Evolutionary conservation across 2,797 vertebrate species (phyloP).

Genomic region (Clarias fuscus): DNA sequence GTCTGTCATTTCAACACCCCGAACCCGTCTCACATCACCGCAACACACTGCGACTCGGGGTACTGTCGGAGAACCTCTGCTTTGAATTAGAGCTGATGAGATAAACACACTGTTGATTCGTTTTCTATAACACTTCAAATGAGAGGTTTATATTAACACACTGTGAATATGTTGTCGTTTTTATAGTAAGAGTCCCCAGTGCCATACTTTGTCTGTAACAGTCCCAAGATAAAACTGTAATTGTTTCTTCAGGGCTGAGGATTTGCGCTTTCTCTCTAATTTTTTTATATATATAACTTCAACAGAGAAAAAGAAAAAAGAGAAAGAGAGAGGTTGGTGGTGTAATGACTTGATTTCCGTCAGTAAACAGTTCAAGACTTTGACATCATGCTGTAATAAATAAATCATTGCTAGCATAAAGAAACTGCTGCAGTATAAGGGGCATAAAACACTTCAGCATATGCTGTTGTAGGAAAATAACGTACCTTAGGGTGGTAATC

Average conservation of each 20-base stretch:
- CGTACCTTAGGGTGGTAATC: neutral
- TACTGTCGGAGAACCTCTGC: neutral
- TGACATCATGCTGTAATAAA: neutral
- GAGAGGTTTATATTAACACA: neutral
- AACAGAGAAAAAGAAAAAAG: neutral
- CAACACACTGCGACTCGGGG: neutral
- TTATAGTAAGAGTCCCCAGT: neutral
- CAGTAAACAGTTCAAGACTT: neutral
- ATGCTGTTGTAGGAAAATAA: neutral
- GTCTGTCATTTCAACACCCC: slow-evolving; percentile 6
- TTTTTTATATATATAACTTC: neutral
- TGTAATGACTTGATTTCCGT: neutral
- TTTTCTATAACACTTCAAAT: neutral
- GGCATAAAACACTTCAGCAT: neutral
- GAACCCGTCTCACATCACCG: neutral
- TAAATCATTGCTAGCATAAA: neutral
- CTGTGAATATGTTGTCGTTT: neutral
- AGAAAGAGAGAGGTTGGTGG: neutral
- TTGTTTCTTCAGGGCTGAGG: neutral
- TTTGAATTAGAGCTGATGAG: neutral
- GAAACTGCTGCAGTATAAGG: neutral
- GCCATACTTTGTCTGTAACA: neutral
- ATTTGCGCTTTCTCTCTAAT: neutral
- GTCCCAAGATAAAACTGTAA: neutral
- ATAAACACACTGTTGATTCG: no score